A percentile compares a stretch with the other conserved stretches of the same genome.
Conservation (phyloP, 2,888 invertebrate genomes). For the Patella ulyssiponensis region DNA sequence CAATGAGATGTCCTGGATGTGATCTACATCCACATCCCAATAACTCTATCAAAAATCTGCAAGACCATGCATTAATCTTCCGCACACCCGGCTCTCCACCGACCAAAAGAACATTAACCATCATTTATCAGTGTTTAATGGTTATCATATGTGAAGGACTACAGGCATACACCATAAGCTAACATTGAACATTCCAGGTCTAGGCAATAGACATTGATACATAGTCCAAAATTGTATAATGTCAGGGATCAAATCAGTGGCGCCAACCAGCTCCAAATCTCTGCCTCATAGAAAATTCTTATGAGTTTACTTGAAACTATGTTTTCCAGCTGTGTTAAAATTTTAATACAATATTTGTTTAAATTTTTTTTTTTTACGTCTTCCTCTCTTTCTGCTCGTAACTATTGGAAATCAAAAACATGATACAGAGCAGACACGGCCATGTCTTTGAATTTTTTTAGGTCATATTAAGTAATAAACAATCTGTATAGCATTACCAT, state of each 20-base stretch:
- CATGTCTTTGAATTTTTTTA: too few relatives aligned
- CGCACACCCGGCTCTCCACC: background rate
- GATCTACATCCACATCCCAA: background rate
- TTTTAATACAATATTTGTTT: too few relatives aligned
- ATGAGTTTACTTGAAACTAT: background rate
- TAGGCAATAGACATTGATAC: slow-evolving; percentile 18
- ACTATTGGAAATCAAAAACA: too few relatives aligned
- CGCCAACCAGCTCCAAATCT: slow-evolving; percentile 23
- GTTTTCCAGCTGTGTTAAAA: background rate
- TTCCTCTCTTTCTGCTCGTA: too few relatives aligned
- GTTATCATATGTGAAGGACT: background rate
- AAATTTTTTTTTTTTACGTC: too few relatives aligned
- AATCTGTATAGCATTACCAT: too few relatives aligned
- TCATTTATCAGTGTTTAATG: background rate
- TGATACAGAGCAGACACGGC: too few relatives aligned
- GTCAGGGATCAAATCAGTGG: slow-evolving; percentile 26
- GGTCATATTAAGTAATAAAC: too few relatives aligned
- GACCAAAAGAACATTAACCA: background rate
- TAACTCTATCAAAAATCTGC: background rate
- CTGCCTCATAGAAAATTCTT: slow-evolving; percentile 22
- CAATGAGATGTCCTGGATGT: too few relatives aligned
- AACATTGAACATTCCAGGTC: slow-evolving; percentile 2
- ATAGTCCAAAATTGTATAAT: slow-evolving; percentile 25
- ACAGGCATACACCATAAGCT: background rate
- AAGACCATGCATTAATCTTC: background rate